Conservation (phyloP, 1,140 invertebrate genomes). For the Lasaia peninsularis region DNA sequence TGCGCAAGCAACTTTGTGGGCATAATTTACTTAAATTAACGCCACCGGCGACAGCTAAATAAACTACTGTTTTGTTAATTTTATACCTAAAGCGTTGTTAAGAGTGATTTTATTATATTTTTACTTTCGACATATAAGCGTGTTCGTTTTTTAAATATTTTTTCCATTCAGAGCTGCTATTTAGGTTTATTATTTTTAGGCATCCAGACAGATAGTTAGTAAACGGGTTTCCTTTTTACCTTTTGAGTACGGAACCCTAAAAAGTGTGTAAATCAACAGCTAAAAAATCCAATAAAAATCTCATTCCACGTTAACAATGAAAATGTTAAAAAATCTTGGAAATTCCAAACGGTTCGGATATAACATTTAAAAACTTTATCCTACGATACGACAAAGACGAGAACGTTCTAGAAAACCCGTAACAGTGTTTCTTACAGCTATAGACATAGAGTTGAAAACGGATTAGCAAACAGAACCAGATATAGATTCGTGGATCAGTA, state of each 20-base stretch:
- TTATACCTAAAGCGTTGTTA: neutral
- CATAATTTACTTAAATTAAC: constrained; percentile 6
- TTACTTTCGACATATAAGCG: neutral
- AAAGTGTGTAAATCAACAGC: neutral
- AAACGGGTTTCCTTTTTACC: no score
- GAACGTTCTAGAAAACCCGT: neutral
- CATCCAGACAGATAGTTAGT: no score
- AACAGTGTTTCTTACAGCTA: neutral
- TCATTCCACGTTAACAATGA: neutral
- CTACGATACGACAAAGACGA: constrained; percentile 4
- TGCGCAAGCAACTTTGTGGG: neutral
- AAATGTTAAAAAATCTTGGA: neutral
- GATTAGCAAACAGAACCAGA: neutral
- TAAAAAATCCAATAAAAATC: neutral
- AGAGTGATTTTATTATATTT: neutral
- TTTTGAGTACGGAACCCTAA: no score
- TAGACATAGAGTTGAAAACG: constrained; percentile 18
- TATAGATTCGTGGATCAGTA: constrained; percentile 18
- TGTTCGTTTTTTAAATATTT: no score
- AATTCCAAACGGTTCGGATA: neutral
- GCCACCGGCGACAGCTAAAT: neutral
- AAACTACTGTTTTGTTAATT: neutral
- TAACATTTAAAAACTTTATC: constrained; percentile 21
- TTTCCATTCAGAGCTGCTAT: no score
- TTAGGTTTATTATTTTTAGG: no score